Evolutionary conservation across 1,140 invertebrate species (phyloP).

Genomic region (Drosophila athabasca): DNA sequence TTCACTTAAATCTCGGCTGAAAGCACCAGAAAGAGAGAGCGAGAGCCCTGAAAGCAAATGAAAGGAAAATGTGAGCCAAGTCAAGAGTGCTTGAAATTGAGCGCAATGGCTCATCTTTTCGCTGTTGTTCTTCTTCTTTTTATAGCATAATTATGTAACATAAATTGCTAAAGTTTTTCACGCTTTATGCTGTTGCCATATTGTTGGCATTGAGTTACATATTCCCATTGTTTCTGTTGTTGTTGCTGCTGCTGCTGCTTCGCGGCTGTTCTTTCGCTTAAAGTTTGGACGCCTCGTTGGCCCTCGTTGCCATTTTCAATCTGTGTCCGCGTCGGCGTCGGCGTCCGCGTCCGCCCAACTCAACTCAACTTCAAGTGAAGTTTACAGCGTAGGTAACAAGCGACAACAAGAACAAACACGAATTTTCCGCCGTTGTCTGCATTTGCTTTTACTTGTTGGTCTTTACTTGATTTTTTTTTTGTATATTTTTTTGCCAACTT

Average conservation of each 20-base stretch:
- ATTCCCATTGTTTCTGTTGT: conserved; percentile 29
- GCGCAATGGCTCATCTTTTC: conserved; percentile 49
- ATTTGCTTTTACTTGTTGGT: conserved; percentile 44
- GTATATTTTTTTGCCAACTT: conserved; percentile 16
- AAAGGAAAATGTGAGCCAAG: conserved; percentile 35
- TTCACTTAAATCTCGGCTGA: conserved; percentile 58
- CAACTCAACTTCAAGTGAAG: conserved; percentile 64
- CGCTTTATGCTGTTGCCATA: conserved; percentile 55
- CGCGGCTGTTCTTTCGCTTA: conserved; percentile 26
- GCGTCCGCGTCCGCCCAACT: conserved; percentile 23
- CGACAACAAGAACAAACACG: conserved; percentile 27
- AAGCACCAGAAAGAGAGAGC: too few species aligned
- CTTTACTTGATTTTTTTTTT: conserved; percentile 11
- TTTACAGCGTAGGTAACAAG: conserved; percentile 70
- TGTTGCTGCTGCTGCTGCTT: conserved; percentile 32
- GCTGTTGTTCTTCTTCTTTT: conserved; percentile 57
- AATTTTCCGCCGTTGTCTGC: conserved; percentile 46
- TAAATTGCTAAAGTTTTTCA: conserved; percentile 82
- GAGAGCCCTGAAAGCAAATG: conserved; percentile 19
- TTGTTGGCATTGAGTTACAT: conserved; percentile 60
- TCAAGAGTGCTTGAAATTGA: conserved; percentile 56
- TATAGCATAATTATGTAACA: conserved; percentile 81
- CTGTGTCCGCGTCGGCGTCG: conserved; percentile 45
- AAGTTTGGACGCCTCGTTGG: conserved; percentile 46
- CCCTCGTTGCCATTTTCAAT: conserved; percentile 72